phyloP scores from a whole-genome alignment of 1,140 invertebrate species.

The Lepidurus packardi region DNA sequence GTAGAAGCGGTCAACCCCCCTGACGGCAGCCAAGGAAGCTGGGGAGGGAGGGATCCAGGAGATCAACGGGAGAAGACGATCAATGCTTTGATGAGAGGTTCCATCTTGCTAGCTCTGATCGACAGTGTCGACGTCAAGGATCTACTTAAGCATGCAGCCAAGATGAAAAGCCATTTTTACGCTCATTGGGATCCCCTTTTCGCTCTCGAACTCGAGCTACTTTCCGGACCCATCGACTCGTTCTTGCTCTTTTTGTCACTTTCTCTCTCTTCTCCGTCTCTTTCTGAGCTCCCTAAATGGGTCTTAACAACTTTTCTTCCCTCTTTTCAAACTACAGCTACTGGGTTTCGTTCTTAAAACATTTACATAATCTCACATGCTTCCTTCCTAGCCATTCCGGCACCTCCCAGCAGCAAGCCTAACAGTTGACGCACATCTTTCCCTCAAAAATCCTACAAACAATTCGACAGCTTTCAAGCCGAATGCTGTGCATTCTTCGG shows the following conservation, averaged over 20 bases:
- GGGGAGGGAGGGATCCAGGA: not conserved
- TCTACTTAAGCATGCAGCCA: conserved; percentile 18
- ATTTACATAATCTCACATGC: not conserved
- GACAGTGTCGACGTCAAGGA: conserved; percentile 2
- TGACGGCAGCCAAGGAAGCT: not conserved
- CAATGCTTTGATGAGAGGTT: conserved; percentile 11
- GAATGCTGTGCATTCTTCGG: not conserved
- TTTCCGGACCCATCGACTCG: not conserved
- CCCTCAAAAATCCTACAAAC: not conserved
- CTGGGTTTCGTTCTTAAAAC: not conserved
- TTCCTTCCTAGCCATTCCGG: not conserved
- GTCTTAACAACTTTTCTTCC: not conserved
- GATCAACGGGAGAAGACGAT: not conserved
- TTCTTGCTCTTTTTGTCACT: not conserved
- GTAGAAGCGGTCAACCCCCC: not conserved
- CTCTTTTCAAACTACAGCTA: not conserved
- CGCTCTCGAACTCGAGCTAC: not conserved
- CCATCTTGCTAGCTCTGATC: not conserved
- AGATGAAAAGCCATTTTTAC: conserved; percentile 22
- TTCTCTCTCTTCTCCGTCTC: not conserved
- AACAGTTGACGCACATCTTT: not conserved
- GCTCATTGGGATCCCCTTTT: not conserved
- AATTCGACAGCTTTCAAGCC: not conserved
- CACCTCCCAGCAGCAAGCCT: not conserved
- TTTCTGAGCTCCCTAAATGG: not conserved